Percentiles rank a stretch among this genome's conserved stretches.
Evolutionary conservation across 2,888 invertebrate species (phyloP).

Genomic region (Lasioglossum morio): DNA sequence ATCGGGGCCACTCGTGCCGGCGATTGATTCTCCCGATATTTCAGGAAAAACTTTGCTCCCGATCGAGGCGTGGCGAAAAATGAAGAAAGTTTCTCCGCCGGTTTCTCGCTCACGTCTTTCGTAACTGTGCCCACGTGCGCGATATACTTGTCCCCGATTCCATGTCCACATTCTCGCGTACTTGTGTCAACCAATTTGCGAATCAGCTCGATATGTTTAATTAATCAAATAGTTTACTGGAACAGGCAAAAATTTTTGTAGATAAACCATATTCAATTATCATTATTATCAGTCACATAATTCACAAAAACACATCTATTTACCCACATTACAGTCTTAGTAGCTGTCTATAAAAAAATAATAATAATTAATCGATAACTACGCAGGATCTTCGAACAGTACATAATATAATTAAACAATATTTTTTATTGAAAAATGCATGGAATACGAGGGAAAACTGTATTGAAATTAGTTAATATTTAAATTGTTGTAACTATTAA

Average conservation of each 20-base stretch:
- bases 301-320: neutral
- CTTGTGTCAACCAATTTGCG: neutral
- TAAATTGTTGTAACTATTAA: neutral
- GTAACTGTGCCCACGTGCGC: slow-evolving; percentile 76
- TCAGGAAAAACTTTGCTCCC: slow-evolving; percentile 77
- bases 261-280: neutral
- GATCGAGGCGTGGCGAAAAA: slow-evolving; percentile 77
- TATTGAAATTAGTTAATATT: neutral
- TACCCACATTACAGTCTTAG: neutral
- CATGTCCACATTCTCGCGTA: slow-evolving; percentile 27
- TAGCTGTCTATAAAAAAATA: neutral
- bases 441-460: neutral
- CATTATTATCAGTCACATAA: neutral
- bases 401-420: no score
- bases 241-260: neutral
- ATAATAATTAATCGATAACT: neutral
- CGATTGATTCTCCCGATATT: slow-evolving; percentile 83
- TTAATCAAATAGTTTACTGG: neutral
- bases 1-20: slow-evolving; percentile 72
- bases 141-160: slow-evolving; percentile 68
- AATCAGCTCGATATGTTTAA: slow-evolving; percentile 9
- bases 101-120: slow-evolving; percentile 63
- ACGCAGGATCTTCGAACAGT: neutral
- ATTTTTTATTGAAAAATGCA: neutral
- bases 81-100: slow-evolving; percentile 81